Percentiles rank a stretch among this genome's conserved stretches.
These are phyloP conservation scores for Chitala chitala DNA, from an alignment of 2,113 vertebrate genomes.

Conservation along the genomic window DNA sequence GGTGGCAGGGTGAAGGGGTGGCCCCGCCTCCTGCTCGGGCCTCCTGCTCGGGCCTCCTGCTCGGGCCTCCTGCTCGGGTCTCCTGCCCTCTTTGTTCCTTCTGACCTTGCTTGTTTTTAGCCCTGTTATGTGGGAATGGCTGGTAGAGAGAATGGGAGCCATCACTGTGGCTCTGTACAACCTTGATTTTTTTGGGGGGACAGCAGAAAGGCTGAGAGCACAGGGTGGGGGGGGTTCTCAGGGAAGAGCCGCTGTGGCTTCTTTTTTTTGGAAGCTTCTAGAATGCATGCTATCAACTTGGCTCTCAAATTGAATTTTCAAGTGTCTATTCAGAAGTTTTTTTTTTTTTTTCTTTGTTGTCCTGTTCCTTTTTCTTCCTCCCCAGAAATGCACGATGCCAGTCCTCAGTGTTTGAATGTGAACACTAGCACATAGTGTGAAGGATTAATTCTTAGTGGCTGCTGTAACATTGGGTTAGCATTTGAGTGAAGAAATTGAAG, in stretches of 20 bases:
- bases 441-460: neutral
- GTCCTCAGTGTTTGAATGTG: neutral
- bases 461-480: neutral
- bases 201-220: neutral
- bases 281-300: neutral
- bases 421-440: neutral
- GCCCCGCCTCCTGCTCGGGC: constrained; percentile 36
- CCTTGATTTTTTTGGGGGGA: neutral
- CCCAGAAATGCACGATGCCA: too few relatives aligned
- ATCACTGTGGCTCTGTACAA: neutral
- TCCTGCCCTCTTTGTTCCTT: constrained; percentile 18
- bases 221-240: neutral
- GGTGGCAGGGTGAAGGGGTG: constrained; percentile 42
- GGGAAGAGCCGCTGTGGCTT: neutral
- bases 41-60: constrained; percentile 22
- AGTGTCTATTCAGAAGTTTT: neutral
- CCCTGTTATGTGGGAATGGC: neutral
- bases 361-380: neutral
- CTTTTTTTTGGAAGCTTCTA: neutral
- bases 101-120: neutral
- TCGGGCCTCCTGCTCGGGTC: constrained; percentile 13
- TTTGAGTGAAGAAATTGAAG: neutral
- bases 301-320: neutral
- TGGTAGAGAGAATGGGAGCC: constrained; percentile 19
- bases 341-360: constrained; percentile 1